Evolutionary conservation across 1,140 invertebrate species (phyloP).

Genomic region (Zaprionus tsacasi): DNA sequence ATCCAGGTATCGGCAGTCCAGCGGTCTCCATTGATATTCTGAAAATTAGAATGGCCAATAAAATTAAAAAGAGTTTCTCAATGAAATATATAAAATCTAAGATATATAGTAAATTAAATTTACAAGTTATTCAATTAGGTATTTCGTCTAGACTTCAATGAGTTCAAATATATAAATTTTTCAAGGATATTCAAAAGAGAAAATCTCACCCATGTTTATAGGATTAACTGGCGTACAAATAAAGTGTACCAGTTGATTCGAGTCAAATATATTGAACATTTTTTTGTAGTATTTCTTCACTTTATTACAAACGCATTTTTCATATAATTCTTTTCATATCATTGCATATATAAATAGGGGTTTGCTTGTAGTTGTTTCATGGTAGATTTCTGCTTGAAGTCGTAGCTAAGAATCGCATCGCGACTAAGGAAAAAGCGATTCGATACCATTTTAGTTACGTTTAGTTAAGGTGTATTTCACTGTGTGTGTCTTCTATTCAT

Average conservation of each 20-base stretch:
- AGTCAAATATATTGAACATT: conserved; percentile 10
- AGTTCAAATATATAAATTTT: background rate
- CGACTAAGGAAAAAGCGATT: conserved; percentile 55
- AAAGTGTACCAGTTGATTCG: background rate
- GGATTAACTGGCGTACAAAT: background rate
- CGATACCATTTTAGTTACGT: conserved; percentile 6
- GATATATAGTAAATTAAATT: background rate
- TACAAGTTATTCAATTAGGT: background rate
- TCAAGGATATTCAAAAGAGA: background rate
- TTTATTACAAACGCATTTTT: conserved; percentile 70
- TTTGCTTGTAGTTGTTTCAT: conserved; percentile 30
- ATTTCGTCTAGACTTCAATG: background rate
- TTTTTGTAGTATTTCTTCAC: conserved; percentile 61
- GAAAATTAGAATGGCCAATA: conserved; percentile 67
- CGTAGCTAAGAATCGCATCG: conserved; percentile 38
- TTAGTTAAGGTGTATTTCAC: conserved; percentile 14
- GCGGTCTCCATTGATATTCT: conserved; percentile 97
- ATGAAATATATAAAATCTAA: background rate
- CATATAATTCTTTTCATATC: conserved; percentile 53
- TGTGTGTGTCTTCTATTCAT: conserved; percentile 28
- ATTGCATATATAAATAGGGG: conserved; percentile 64
- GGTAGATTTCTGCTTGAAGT: conserved; percentile 18
- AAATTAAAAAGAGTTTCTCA: background rate
- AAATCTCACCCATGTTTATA: background rate
- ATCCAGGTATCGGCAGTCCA: conserved; percentile 93